Base-by-base conservation (phyloP, 2,113 vertebrate genomes). In the Esox niger region DNA sequence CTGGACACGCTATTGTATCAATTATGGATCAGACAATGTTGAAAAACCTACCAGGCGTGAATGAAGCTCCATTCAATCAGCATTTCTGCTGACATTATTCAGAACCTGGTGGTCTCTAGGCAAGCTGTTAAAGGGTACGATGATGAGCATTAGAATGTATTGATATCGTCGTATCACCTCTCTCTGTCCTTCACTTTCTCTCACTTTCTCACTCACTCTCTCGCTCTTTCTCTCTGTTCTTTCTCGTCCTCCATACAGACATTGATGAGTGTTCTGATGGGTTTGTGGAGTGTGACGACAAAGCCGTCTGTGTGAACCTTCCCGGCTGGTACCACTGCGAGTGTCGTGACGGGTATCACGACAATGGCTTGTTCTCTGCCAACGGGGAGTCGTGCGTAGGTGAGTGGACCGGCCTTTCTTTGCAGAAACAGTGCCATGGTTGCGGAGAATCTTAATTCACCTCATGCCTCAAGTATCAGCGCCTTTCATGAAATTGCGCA, bases 291-390 rank as follows among this genome's bases (percentile, higher is more conserved):
- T 99, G 97, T 1, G 95, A 98, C 89, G 95, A 93, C 82, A 95
- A 93, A 76, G 95, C 97, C 74, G 93, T 88, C 88, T 99, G 97
- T 87, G 91, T 98, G 79, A 99, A 99, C 90, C 90, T 99, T 84
- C 97, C 97, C 20, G 97, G 97, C 8, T 99, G 97, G 97, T 99
- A 98, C 89, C 97, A 99, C 89, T 99, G 97, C 0, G 96, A 99
- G 69, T 99, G 97, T 81, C 94, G 95, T 25, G 96, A 98, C 0
- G 97, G 97, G 79, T 99, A 97, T 92, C 97, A 98, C 79, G 97
- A 99, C 91, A 99, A 97, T 84, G 97, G 96, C 69, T 93, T 97
- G 91, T 97, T 98, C 87, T 94, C 94, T 21, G 88, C 94, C 69
- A 93, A 90, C 35, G 97, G 97, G 86, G 95, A 98, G 61, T 98